Percentiles rank a stretch among this genome's conserved stretches.
phyloP scores from a whole-genome alignment of 2,797 vertebrate species.

The Pantherophis vulpinus region DNA sequence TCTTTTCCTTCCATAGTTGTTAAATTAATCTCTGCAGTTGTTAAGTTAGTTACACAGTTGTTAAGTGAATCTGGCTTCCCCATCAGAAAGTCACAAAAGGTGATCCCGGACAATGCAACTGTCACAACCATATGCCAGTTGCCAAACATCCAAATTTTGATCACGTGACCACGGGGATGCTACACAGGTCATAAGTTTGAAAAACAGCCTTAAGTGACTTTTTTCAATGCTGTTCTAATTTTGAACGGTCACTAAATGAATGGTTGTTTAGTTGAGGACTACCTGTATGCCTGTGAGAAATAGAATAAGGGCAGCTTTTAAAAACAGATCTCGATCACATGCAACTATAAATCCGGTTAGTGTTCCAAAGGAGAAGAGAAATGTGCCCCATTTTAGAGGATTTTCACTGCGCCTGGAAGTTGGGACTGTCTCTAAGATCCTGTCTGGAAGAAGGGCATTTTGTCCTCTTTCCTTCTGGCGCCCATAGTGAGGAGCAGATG shows the following conservation, averaged over 20 bases:
- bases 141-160: not conserved
- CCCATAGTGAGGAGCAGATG: slow-evolving; percentile 69
- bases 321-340: not conserved
- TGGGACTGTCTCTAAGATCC: slow-evolving; percentile 26
- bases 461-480: slow-evolving; percentile 46
- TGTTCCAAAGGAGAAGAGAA: not conserved
- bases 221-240: not conserved
- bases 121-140: not conserved
- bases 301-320: not conserved
- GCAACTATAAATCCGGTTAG: not conserved
- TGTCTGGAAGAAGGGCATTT: slow-evolving; percentile 54
- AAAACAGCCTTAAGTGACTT: not conserved
- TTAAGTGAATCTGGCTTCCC: not conserved
- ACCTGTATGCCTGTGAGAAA: not conserved
- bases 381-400: slow-evolving; percentile 21
- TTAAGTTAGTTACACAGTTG: not conserved
- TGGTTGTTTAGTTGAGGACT: not conserved
- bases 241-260: not conserved
- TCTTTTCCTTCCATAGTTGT: not conserved
- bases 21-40: not conserved
- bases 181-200: not conserved
- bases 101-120: not conserved
- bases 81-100: not conserved
- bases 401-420: slow-evolving; percentile 53
- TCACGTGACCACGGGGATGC: not conserved